A percentile compares a stretch with the other conserved stretches of the same genome.
Evolutionary conservation across 92 coral and sea anemone species (phyloP).

Genomic region (Galaxea fascicularis): DNA sequence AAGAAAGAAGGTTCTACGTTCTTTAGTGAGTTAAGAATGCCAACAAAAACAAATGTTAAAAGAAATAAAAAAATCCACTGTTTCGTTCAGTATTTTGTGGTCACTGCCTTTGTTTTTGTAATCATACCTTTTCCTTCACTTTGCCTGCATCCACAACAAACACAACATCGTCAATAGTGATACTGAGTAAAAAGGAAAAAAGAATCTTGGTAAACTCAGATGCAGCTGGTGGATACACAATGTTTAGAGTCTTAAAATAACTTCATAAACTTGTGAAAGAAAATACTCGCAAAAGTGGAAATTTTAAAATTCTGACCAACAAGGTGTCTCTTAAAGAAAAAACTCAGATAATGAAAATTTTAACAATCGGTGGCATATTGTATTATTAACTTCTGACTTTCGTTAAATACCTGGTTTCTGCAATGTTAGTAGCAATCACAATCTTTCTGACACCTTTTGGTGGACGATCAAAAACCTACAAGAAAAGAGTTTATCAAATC

Average conservation of each 20-base stretch:
- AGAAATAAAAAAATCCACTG: too few relatives aligned
- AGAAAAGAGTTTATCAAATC: not conserved
- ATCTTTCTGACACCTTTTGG: slow-evolving; percentile 92
- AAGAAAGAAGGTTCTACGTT: too few relatives aligned
- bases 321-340: too few relatives aligned
- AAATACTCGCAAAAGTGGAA: too few relatives aligned
- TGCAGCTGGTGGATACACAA: not conserved
- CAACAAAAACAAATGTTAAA: too few relatives aligned
- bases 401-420: slow-evolving; percentile 90
- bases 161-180: slow-evolving; percentile 97
- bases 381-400: not conserved
- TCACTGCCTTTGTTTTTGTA: not conserved
- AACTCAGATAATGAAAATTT: too few relatives aligned
- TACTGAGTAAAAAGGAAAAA: slow-evolving; percentile 50
- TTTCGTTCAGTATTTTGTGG: too few relatives aligned
- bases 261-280: not conserved
- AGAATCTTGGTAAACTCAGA: not conserved
- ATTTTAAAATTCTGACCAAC: too few relatives aligned
- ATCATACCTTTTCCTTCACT: slow-evolving; percentile 90
- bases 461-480: slow-evolving; percentile 93
- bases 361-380: too few relatives aligned
- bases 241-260: not conserved
- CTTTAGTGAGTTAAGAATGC: too few relatives aligned
- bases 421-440: slow-evolving; percentile 93
- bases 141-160: slow-evolving; percentile 94